Base-by-base conservation (phyloP, 2,113 vertebrate genomes). In the Datnioides undecimradiatus region DNA sequence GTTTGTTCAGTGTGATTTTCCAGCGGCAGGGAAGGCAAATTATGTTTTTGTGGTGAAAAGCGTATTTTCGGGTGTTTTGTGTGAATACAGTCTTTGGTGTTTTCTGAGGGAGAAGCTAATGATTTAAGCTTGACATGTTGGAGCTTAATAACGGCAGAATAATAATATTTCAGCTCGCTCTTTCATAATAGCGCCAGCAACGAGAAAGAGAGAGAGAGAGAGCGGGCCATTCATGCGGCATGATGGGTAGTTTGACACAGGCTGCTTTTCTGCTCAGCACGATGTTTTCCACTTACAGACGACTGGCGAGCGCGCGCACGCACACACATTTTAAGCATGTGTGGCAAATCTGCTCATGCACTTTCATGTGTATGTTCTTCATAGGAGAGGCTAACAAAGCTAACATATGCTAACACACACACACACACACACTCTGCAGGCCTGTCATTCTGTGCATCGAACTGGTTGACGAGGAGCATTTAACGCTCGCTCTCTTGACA, bases 161-260 rank as follows among this genome's bases (percentile, higher is more conserved):
- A 83, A 84, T 77, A 90, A 90, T 88, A 90, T 88, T 88, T 86
- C 78, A 86, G 58, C 74, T 72, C 36, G 57, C 38, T 75, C 74
- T 62, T 79, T 87, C 70, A 86, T 86, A 86, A 88, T 62, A 86
- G 71, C 52, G 14, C 23, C 43, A 23, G 59, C 52, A 43, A 19
- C 12, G n/a, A 52, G 34, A 38, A 31, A 55, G 51, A 66, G 73
- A 54, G 66, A 40, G 66, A 40, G 67, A 19, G 54, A 72, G 66
- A 58, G 79, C 0, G 13, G 25, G 72, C 78, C 73, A 75, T 86
- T 86, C 84, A 85, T 69, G 81, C 8, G 6, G 67, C 73, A 76
- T 88, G 86, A 87, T 87, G 84, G 76, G 78, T 82, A 85, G 72
- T 85, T 88, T 88, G 89, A 90, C 86, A 87, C 55, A 9, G 54